phyloP scores from a whole-genome alignment of 2,888 invertebrate species.

The Silvanus unidentatus region DNA sequence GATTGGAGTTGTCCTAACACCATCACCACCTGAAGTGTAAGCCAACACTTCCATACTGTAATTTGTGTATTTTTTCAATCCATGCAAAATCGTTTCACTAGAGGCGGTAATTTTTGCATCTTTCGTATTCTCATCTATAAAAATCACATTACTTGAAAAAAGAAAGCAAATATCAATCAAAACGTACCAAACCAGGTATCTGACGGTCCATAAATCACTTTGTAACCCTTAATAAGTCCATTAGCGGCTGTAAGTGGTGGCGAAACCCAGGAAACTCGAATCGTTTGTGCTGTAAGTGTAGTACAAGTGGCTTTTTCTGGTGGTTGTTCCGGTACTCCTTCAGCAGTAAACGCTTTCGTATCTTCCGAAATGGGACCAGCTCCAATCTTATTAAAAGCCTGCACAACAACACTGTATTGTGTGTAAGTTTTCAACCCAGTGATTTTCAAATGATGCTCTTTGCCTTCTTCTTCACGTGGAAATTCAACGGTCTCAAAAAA shows the following conservation, averaged over 20 bases:
- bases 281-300: constrained; percentile 88
- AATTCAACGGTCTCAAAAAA: constrained; percentile 89
- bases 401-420: constrained; percentile 91
- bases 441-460: constrained; percentile 72
- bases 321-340: constrained; percentile 87
- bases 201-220: constrained; percentile 86
- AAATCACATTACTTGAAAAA: constrained; percentile 6
- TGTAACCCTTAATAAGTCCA: constrained; percentile 93
- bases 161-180: constrained; percentile 6
- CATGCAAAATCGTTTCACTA: constrained; percentile 88
- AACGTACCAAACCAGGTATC: constrained; percentile 82
- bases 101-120: constrained; percentile 89
- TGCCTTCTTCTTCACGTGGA: constrained; percentile 85
- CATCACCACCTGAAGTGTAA: constrained; percentile 92
- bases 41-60: constrained; percentile 96
- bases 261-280: constrained; percentile 90
- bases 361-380: constrained; percentile 88
- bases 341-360: constrained; percentile 86
- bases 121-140: constrained; percentile 78
- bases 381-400: constrained; percentile 91
- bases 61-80: constrained; percentile 90
- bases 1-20: constrained; percentile 79
- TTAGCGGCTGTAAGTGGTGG: constrained; percentile 88
- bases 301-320: constrained; percentile 90
- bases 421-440: constrained; percentile 71